phyloP scores from a whole-genome alignment of 2,113 vertebrate species.

The Bungarus multicinctus region DNA sequence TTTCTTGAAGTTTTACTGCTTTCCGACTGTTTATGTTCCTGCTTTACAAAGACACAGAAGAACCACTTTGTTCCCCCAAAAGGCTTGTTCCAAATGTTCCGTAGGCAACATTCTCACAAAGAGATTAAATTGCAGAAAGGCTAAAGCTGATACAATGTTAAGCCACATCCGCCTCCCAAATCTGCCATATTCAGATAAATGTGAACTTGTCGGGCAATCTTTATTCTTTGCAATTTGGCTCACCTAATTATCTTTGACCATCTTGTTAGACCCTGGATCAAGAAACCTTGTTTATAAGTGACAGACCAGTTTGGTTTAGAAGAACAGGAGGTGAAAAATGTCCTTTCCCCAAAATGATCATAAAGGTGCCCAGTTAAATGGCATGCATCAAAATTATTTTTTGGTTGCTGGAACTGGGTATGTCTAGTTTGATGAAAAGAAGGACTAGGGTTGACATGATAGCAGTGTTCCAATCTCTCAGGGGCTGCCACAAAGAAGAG shows the following conservation, averaged over 20 bases:
- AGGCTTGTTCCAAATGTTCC: not conserved
- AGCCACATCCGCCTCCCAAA: not conserved
- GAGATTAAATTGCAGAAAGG: not conserved
- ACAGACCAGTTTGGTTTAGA: not conserved
- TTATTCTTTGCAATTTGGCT: conserved; percentile 5
- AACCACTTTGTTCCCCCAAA: not conserved
- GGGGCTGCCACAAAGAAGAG: too few species aligned
- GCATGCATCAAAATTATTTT: not conserved
- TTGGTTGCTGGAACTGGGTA: too few species aligned
- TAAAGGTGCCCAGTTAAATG: conserved; percentile 21
- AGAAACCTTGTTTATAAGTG: not conserved
- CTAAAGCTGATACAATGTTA: not conserved
- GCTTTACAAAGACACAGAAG: not conserved
- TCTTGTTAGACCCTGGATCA: not conserved
- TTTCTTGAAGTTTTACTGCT: not conserved
- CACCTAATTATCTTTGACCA: conserved; percentile 10
- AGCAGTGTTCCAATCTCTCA: too few species aligned
- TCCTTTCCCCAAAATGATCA: not conserved
- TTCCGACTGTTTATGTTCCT: not conserved
- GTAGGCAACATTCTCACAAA: not conserved
- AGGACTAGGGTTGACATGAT: too few species aligned
- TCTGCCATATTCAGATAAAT: not conserved
- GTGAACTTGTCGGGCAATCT: not conserved
- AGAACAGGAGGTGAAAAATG: not conserved
- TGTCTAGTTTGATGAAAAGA: too few species aligned